Evolutionary conservation across 1,140 invertebrate species (phyloP).

Genomic region (Hylaeus anthracinus): DNA sequence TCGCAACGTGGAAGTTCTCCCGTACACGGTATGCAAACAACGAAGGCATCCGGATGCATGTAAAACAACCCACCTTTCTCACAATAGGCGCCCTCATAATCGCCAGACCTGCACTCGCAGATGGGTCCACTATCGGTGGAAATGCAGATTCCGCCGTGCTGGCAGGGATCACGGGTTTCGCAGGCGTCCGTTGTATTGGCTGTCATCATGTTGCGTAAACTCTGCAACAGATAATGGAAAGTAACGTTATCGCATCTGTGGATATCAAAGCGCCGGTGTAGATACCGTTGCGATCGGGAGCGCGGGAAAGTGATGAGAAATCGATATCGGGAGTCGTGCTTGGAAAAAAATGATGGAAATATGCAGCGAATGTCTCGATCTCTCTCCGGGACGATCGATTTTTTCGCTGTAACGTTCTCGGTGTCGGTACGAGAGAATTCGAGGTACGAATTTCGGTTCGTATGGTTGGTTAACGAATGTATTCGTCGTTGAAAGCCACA

Average conservation of each 20-base stretch:
- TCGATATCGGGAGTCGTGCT: conserved; percentile 1
- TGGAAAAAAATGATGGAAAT: not conserved
- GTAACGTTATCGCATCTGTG: conserved; percentile 53
- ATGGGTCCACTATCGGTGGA: conserved; percentile 95
- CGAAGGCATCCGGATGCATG: not conserved
- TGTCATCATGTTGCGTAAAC: conserved; percentile 78
- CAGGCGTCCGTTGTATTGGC: conserved; percentile 89
- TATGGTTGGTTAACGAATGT: too few relatives aligned
- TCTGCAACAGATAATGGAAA: conserved; percentile 80
- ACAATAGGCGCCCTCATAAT: conserved; percentile 95
- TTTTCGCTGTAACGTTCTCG: not conserved
- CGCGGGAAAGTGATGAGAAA: conserved; percentile 3
- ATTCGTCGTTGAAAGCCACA: too few relatives aligned
- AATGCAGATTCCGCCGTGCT: conserved; percentile 96
- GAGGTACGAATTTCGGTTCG: too few relatives aligned
- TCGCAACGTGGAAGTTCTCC: too few relatives aligned
- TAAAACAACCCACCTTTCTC: conserved; percentile 89
- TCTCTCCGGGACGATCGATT: not conserved
- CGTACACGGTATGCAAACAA: conserved; percentile 17
- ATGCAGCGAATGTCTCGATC: not conserved
- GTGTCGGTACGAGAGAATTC: too few relatives aligned
- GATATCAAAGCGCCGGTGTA: conserved; percentile 1
- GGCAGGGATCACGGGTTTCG: conserved; percentile 93
- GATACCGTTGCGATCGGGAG: not conserved
- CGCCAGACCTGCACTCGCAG: conserved; percentile 94